A percentile compares a stretch with the other conserved stretches of the same genome.
phyloP scores from a whole-genome alignment of 2,113 vertebrate genomes.

The Garra rufa region DNA sequence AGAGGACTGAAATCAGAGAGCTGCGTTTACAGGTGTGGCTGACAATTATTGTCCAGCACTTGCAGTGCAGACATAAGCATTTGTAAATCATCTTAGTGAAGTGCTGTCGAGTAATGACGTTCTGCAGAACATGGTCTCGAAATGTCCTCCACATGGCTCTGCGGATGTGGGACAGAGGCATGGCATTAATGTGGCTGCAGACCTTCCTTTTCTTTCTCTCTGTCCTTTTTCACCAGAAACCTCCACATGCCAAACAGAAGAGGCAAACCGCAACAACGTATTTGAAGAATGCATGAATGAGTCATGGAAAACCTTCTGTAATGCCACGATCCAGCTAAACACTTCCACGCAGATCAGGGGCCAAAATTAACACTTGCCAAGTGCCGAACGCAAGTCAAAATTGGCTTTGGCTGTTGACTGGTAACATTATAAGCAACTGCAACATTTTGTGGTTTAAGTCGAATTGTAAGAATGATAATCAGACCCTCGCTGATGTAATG shows the following conservation, averaged over 20 bases:
- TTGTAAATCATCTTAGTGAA: constrained; percentile 29
- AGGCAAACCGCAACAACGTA: constrained; percentile 26
- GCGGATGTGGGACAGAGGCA: constrained; percentile 31
- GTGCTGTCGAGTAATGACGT: constrained; percentile 8
- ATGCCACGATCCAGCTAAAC: not conserved
- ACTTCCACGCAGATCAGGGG: not conserved
- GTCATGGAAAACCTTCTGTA: constrained; percentile 24
- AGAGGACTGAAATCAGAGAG: constrained; percentile 30
- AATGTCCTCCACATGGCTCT: constrained; percentile 47
- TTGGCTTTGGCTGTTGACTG: not conserved
- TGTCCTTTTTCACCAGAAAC: not conserved
- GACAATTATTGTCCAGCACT: not conserved
- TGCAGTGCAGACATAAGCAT: constrained; percentile 29
- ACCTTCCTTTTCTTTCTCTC: constrained; percentile 45
- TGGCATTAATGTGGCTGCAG: not conserved
- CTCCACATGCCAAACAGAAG: not conserved
- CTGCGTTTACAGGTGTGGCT: constrained; percentile 44
- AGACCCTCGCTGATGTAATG: not conserved
- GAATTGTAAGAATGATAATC: not conserved
- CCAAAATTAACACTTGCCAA: constrained; percentile 4
- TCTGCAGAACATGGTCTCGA: constrained; percentile 7
- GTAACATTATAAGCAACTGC: not conserved
- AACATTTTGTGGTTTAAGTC: not conserved
- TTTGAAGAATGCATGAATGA: constrained; percentile 11
- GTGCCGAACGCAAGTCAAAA: not conserved